Percentiles rank a stretch among this genome's conserved stretches.
These are phyloP conservation scores for Scylla paramamosain DNA, from an alignment of 1,140 invertebrate species.

Conservation along the genomic window DNA sequence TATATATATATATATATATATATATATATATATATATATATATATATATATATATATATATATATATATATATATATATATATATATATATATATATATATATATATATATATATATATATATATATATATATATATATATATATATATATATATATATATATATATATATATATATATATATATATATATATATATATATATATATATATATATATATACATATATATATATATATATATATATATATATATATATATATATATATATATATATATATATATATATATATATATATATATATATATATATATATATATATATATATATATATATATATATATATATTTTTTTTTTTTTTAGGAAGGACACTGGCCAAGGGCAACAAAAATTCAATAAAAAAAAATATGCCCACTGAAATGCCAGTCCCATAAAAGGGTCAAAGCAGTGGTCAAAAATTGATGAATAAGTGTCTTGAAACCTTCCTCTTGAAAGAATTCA, in stretches of 20 bases:
- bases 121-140: constrained; percentile 63
- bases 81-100: constrained; percentile 63
- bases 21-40: constrained; percentile 62
- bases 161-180: constrained; percentile 54
- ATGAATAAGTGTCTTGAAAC: too few relatives aligned
- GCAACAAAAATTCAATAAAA: too few relatives aligned
- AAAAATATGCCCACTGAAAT: too few relatives aligned
- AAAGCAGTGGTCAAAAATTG: too few relatives aligned
- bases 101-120: constrained; percentile 63
- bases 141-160: constrained; percentile 64
- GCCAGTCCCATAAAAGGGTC: too few relatives aligned
- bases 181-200: constrained; percentile 49
- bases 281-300: constrained; percentile 49
- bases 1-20: constrained; percentile 66
- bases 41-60: constrained; percentile 56
- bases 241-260: constrained; percentile 52
- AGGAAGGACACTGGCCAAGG: too few relatives aligned
- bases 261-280: constrained; percentile 49
- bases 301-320: constrained; percentile 52
- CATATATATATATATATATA: constrained; percentile 47
- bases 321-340: constrained; percentile 49
- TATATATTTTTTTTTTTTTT: constrained; percentile 33
- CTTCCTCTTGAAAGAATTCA: too few relatives aligned
- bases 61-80: constrained; percentile 63
- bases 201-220: constrained; percentile 49